A percentile compares a stretch with the other conserved stretches of the same genome.
Conservation (phyloP, 2,113 vertebrate genomes). For the Pionites leucogaster region DNA sequence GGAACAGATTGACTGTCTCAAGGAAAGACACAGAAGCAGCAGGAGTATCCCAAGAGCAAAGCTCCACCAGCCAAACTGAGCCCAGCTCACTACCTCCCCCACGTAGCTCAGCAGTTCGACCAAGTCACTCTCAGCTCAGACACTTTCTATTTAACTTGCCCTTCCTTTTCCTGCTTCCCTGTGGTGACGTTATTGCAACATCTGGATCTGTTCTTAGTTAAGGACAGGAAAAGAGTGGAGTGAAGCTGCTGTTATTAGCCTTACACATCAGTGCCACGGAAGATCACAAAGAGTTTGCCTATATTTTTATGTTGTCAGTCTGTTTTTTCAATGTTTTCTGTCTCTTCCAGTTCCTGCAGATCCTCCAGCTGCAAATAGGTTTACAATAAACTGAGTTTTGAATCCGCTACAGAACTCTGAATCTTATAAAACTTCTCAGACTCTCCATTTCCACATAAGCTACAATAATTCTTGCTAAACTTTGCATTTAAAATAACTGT, state of each 20-base stretch:
- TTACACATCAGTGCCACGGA: slow-evolving; percentile 70
- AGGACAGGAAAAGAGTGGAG: slow-evolving; percentile 76
- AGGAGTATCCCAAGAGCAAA: neutral
- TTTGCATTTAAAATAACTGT: slow-evolving; percentile 52
- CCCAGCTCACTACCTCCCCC: neutral
- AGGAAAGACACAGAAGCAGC: neutral
- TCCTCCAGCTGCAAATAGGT: slow-evolving; percentile 60
- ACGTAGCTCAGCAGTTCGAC: slow-evolving; percentile 41
- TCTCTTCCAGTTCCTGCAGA: slow-evolving; percentile 81
- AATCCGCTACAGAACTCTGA: slow-evolving; percentile 5
- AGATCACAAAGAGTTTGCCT: slow-evolving; percentile 72
- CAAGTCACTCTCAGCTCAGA: neutral
- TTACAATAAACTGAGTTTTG: slow-evolving; percentile 77
- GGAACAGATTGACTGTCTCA: neutral
- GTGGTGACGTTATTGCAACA: slow-evolving; percentile 21
- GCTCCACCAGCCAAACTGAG: neutral
- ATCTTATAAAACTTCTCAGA: slow-evolving; percentile 39
- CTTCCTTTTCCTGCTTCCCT: slow-evolving; percentile 46
- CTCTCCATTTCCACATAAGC: slow-evolving; percentile 15
- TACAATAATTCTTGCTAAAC: neutral
- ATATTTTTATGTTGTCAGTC: slow-evolving; percentile 64
- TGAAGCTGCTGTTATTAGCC: slow-evolving; percentile 65
- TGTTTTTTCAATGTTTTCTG: slow-evolving; percentile 71
- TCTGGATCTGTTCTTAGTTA: slow-evolving; percentile 73
- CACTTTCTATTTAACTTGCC: neutral